phyloP scores from a whole-genome alignment of 2,797 vertebrate species.

The Champsocephalus gunnari region DNA sequence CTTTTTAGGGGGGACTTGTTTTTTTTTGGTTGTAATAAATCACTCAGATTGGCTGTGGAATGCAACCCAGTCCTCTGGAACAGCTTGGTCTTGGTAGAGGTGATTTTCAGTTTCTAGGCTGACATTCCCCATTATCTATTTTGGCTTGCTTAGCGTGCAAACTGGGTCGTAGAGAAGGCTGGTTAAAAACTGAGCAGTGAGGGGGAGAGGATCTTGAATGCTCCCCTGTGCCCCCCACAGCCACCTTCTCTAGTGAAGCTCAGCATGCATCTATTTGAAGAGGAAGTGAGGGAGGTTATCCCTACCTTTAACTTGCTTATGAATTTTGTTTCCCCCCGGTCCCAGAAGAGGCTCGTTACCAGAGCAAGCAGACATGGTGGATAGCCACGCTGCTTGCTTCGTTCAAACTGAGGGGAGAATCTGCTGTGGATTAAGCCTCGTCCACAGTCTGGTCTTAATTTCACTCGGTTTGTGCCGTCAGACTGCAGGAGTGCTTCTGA shows the following conservation, averaged over 20 bases:
- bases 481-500: conserved; percentile 90
- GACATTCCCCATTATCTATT: conserved; percentile 85
- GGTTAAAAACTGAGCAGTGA: conserved; percentile 73
- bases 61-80: conserved; percentile 76
- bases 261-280: conserved; percentile 67
- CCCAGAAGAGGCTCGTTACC: conserved; percentile 95
- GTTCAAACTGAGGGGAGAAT: conserved; percentile 91
- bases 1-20: conserved; percentile 77
- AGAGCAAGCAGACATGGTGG: conserved; percentile 86
- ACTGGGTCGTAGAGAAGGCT: conserved; percentile 67
- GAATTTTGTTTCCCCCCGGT: conserved; percentile 73
- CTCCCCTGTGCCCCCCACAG: conserved; percentile 49
- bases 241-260: conserved; percentile 63
- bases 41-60: conserved; percentile 80
- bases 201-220: conserved; percentile 49
- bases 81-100: conserved; percentile 81
- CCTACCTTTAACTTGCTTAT: conserved; percentile 83
- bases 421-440: conserved; percentile 94
- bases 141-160: conserved; percentile 75
- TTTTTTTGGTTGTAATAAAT: conserved; percentile 82
- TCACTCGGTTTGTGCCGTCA: conserved; percentile 93
- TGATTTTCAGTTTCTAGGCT: conserved; percentile 80
- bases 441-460: conserved; percentile 94
- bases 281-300: conserved; percentile 78
- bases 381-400: conserved; percentile 87